Evolutionary conservation across 2,888 invertebrate genomes (phyloP), one percentile per base, ranked within the genome.

Genomic region (Drosophila pullipes): DNA sequence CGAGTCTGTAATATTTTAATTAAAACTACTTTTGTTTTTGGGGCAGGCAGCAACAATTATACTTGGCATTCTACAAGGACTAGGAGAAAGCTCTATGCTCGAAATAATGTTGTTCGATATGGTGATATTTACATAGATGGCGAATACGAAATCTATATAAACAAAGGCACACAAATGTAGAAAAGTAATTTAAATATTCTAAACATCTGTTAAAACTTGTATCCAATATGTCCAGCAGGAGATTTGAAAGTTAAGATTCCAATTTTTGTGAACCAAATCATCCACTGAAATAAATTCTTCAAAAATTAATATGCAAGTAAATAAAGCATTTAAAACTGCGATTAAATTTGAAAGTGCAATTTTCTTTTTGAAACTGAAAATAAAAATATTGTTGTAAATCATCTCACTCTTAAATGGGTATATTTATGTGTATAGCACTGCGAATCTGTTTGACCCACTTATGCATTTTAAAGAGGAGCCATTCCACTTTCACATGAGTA

Each of bases 1-100:
- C 9, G 22, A 41, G 72, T 72, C 69, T 71, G 87, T 85, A 85
- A 78, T 82, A 76, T 87, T 82, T 85, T 85, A 89, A 89, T 89
- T 85, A 87, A 89, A 89, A 78, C 69, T 71, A 76, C 85, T 78
- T 25, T 58, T 75, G 52, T 73, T 82, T 74, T 74, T 53, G 10
- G 22, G 18, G 25, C 33, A 16, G 18, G 10, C 37, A 52, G 53
- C 30, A 58, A 55, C 28, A 55, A 37, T 37, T 55, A 37, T 4
- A 18, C 18, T n/a, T 37, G 1, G n/a, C 11, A 37, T 37, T 37
- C 13, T 37, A 37, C 22, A 5, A 33, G 0, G 11, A 37, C 25
- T 37, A 4, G 28, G 6, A 6, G 4, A 25, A 35, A 2, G 33
- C 4, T 33, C 22, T 11, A 22, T 6, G 3, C 1, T 13, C 22